Evolutionary conservation across 2,797 vertebrate genomes (phyloP), one percentile per base, ranked within the genome.

Genomic region (Microhierax caerulescens): DNA sequence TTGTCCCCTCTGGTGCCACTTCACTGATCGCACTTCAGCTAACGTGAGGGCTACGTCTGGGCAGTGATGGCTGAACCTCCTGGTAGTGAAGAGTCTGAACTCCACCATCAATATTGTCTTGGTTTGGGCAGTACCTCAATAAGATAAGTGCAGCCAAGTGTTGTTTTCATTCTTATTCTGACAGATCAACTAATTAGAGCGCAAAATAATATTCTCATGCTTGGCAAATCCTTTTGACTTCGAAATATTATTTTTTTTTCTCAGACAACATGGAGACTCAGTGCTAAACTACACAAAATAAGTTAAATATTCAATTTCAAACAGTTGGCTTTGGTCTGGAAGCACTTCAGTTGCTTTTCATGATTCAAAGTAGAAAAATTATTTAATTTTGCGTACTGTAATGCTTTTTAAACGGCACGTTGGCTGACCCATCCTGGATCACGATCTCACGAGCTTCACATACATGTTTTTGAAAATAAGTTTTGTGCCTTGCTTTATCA

Each of bases 291-390:
- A 70, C 68, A 73, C 32, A 85, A 95, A 75, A 51, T 69, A 91
- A 91, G 82, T 80, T 53, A 67, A 94, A 51, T 93, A 92, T 95
- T 81, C 80, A 48, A 9, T 88, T 95, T 92, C 80, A 88, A 95
- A 61, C 34, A 78, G 59, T 93, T 93, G 65, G 22, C 25, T 83
- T 12, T 48, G 51, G 47, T 69, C 21, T 37, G 67, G 64, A 94
- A 96, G 68, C 89, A 70, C 85, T 95, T 97, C 85, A 57, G 50
- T 68, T 53, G 85, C 83, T 63, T 96, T 75, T 37, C 0, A 4
- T 79, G 24, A 68, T 94, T 93, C 79, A 92, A 94, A 97, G 76
- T 50, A 85, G 51, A 75, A 93, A 86, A 47, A 57, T n/a, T 2
- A 86, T 96, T 83, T 83, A 51, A 75, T 61, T 48, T 83, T 87